Evolutionary conservation across 2,113 vertebrate genomes (phyloP).

Genomic region (Gasterosteus aculeatus): DNA sequence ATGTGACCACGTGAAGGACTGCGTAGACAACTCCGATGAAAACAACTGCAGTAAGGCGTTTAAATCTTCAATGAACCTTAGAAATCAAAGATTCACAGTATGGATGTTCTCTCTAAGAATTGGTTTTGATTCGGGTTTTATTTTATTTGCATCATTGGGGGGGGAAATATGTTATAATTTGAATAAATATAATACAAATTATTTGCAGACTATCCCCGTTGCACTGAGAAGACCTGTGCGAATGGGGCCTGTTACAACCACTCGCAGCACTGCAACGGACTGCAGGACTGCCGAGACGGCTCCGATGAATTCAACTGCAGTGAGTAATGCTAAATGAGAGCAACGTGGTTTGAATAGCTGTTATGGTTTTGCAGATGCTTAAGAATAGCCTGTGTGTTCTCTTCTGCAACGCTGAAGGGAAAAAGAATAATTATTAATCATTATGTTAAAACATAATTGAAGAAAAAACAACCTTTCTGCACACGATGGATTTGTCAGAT

Average conservation of each 20-base stretch:
- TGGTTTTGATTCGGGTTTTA: background rate
- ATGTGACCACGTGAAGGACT: constrained; percentile 79
- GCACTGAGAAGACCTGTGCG: constrained; percentile 75
- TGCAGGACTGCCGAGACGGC: constrained; percentile 78
- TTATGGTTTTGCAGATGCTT: background rate
- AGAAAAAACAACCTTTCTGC: too few relatives aligned
- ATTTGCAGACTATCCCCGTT: constrained; percentile 74
- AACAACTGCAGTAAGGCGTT: constrained; percentile 77
- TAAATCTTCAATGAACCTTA: background rate
- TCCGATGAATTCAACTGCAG: constrained; percentile 82
- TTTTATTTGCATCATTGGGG: background rate
- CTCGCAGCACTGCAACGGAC: constrained; percentile 77
- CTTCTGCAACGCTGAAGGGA: background rate
- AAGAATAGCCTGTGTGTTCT: background rate
- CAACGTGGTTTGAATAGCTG: background rate
- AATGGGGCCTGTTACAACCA: constrained; percentile 79
- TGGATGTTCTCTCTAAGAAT: background rate
- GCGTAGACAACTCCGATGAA: constrained; percentile 80
- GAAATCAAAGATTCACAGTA: background rate
- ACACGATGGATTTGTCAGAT: too few relatives aligned
- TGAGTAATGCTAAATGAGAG: constrained; percentile 52
- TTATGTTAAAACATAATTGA: too few relatives aligned
- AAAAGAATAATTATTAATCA: background rate
- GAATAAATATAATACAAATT: background rate
- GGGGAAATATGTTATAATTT: background rate